A percentile compares a stretch with the other conserved stretches of the same genome.
Conservation (phyloP, 2,888 invertebrate species). For the Platerodrilus igneus region DNA sequence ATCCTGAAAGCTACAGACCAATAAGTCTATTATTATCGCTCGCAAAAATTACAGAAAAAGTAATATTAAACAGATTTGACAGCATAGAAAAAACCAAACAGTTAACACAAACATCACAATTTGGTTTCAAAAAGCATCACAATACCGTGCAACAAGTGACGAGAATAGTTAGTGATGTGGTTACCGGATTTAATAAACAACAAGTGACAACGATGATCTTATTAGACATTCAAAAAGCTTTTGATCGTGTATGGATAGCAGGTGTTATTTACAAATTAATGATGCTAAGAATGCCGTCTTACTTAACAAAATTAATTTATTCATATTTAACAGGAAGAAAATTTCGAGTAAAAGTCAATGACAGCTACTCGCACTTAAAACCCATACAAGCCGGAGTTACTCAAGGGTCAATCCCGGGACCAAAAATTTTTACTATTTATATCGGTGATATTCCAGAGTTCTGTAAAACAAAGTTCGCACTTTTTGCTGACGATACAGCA, state of each 20-base stretch:
- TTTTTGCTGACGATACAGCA: constrained; percentile 28
- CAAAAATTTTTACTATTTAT: constrained; percentile 18
- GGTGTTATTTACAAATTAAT: constrained; percentile 36
- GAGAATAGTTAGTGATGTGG: constrained; percentile 31
- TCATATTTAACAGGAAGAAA: constrained; percentile 29
- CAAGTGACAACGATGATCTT: constrained; percentile 31
- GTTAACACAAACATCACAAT: constrained; percentile 25
- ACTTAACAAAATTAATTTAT: constrained; percentile 26
- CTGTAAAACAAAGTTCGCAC: constrained; percentile 13
- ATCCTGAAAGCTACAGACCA: constrained; percentile 21
- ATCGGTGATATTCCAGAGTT: constrained; percentile 24
- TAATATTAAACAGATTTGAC: constrained; percentile 14
- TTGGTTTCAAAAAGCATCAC: constrained; percentile 34
- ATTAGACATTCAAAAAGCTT: constrained; percentile 39
- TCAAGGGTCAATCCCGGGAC: constrained; percentile 22
- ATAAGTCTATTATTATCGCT: constrained; percentile 22
- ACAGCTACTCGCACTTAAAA: background rate
- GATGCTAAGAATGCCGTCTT: constrained; percentile 21
- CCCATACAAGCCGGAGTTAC: constrained; percentile 20
- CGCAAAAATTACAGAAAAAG: constrained; percentile 22
- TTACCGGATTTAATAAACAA: constrained; percentile 30
- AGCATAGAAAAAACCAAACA: constrained; percentile 11
- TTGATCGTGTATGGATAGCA: constrained; percentile 36
- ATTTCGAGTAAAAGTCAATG: constrained; percentile 26
- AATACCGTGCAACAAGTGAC: constrained; percentile 33